Evolutionary conservation across 2,797 vertebrate species (phyloP).

Genomic region (Aphelocoma californica): DNA sequence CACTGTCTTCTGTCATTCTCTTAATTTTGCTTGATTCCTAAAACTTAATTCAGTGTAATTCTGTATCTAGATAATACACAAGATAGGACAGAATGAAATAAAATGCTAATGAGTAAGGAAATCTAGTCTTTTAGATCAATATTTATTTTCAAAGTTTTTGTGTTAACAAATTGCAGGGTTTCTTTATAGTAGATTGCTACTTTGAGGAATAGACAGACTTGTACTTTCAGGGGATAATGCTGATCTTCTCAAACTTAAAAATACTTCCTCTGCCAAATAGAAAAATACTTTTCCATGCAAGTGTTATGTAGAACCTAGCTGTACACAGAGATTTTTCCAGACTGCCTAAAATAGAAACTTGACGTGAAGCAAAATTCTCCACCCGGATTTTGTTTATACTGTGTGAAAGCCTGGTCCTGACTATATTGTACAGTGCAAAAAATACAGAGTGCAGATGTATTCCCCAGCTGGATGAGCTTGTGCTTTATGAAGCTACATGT

Average conservation of each 20-base stretch:
- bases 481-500: not conserved
- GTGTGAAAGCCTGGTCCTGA: not conserved
- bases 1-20: not conserved
- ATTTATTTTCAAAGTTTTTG: not conserved
- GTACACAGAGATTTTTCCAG: slow-evolving; percentile 1
- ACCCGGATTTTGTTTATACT: not conserved
- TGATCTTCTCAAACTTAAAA: not conserved
- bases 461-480: not conserved
- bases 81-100: not conserved
- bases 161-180: not conserved
- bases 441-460: not conserved
- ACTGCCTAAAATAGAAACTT: not conserved
- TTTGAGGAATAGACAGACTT: not conserved
- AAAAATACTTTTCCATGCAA: not conserved
- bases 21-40: not conserved
- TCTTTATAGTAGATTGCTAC: not conserved
- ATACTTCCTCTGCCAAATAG: not conserved
- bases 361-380: not conserved
- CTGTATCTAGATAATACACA: not conserved
- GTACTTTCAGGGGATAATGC: not conserved
- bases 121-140: not conserved
- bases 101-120: not conserved
- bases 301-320: not conserved
- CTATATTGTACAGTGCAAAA: not conserved
- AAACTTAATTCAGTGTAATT: not conserved